phyloP scores from a whole-genome alignment of 2,113 vertebrate species.

The Illadopsis cleaveri region DNA sequence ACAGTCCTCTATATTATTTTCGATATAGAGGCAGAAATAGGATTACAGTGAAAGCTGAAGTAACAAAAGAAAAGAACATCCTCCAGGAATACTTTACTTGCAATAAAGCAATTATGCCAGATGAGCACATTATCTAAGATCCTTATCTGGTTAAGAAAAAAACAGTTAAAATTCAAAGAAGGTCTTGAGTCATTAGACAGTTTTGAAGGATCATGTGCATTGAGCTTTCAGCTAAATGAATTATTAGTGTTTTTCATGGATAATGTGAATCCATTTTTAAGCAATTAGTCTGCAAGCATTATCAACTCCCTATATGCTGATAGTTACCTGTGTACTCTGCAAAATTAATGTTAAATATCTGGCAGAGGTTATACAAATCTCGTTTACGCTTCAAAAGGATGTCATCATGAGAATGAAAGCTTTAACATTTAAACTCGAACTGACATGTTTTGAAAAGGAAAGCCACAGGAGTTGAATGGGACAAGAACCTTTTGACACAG shows the following conservation, averaged over 20 bases:
- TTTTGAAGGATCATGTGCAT: neutral
- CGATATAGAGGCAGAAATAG: neutral
- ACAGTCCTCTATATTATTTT: neutral
- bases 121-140: neutral
- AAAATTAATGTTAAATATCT: neutral
- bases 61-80: neutral
- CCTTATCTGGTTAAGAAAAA: neutral
- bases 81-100: neutral
- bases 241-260: neutral
- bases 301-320: neutral
- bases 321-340: neutral
- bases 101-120: conserved; percentile 19
- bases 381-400: neutral
- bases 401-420: neutral
- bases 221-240: neutral
- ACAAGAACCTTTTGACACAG: neutral
- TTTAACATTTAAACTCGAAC: neutral
- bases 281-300: conserved; percentile 5
- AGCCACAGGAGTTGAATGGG: neutral
- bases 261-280: neutral
- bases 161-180: conserved; percentile 7
- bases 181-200: neutral
- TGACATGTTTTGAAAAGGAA: neutral
- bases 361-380: neutral
- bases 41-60: neutral